phyloP scores from a whole-genome alignment of 2,113 vertebrate species.

The Corythornis cristatus region DNA sequence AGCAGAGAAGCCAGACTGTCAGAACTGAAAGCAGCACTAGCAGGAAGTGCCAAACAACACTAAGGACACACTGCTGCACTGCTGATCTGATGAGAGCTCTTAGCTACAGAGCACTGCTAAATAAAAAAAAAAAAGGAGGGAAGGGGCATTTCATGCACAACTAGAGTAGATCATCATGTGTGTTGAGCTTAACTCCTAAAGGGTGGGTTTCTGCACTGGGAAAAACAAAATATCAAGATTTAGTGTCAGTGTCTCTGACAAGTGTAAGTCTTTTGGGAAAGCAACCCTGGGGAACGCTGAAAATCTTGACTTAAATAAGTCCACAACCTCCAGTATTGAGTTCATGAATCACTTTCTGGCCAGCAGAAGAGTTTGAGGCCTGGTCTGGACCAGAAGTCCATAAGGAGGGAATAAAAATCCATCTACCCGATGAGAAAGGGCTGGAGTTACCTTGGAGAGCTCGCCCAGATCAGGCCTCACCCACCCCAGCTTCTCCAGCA shows the following conservation, averaged over 20 bases:
- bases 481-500: conserved; percentile 95
- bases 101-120: not conserved
- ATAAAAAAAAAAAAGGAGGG: not conserved
- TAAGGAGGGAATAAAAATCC: not conserved
- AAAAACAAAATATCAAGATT: not conserved
- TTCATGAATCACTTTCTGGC: accelerated
- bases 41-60: not conserved
- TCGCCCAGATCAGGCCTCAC: conserved; percentile 90
- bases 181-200: not conserved
- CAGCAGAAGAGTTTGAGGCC: not conserved
- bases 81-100: not conserved
- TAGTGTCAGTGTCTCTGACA: not conserved
- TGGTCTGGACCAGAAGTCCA: accelerated
- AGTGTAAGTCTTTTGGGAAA: not conserved
- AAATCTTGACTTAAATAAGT: not conserved
- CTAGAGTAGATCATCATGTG: not conserved
- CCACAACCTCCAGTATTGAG: not conserved
- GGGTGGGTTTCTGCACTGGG: not conserved
- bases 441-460: conserved; percentile 89
- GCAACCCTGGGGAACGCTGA: not conserved
- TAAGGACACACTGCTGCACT: not conserved
- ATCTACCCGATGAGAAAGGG: accelerated
- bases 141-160: not conserved
- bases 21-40: not conserved
- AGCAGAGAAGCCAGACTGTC: not conserved